These are phyloP conservation scores for Coelopa frigida DNA, from an alignment of 1,140 invertebrate species.

Conservation along the genomic window DNA sequence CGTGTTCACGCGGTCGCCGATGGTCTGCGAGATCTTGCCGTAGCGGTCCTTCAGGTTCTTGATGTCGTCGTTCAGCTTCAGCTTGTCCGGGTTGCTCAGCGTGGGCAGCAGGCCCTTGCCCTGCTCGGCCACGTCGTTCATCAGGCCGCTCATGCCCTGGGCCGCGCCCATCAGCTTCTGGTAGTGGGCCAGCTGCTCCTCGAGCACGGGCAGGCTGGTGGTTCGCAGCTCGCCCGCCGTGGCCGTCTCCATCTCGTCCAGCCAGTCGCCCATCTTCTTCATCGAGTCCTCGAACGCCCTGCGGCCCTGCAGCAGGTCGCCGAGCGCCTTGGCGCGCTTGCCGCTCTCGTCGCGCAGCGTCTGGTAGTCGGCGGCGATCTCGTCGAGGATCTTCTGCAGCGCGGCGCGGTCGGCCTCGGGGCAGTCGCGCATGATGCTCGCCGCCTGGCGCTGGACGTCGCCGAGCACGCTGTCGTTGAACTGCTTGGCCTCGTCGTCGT, in stretches of 20 bases:
- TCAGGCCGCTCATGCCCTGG: slow-evolving; percentile 58
- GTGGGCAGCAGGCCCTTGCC: slow-evolving; percentile 72
- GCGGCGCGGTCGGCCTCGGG: slow-evolving; percentile 60
- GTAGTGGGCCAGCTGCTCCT: slow-evolving; percentile 80
- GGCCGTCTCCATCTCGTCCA: slow-evolving; percentile 79
- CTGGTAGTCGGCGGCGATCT: slow-evolving; percentile 61
- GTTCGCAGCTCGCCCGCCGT: slow-evolving; percentile 70
- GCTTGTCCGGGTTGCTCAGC: slow-evolving; percentile 75
- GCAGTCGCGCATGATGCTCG: slow-evolving; percentile 72
- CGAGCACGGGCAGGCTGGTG: slow-evolving; percentile 68
- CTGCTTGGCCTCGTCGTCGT: slow-evolving; percentile 67
- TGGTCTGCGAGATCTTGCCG: slow-evolving; percentile 61
- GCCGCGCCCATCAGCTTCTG: slow-evolving; percentile 70
- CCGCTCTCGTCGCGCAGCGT: slow-evolving; percentile 62
- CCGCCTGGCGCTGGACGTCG: slow-evolving; percentile 68
- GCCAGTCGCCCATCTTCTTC: slow-evolving; percentile 73
- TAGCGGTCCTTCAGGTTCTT: slow-evolving; percentile 71
- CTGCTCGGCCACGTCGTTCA: slow-evolving; percentile 67
- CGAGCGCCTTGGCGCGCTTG: slow-evolving; percentile 64
- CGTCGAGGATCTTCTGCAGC: slow-evolving; percentile 59
- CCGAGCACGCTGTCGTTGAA: slow-evolving; percentile 69
- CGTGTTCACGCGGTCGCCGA: slow-evolving; percentile 64
- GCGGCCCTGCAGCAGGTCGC: slow-evolving; percentile 65
- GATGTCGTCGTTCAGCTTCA: slow-evolving; percentile 70
- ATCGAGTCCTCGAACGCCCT: slow-evolving; percentile 73